Evolutionary conservation across 2,113 vertebrate species (phyloP), one percentile per base, ranked within the genome.

Genomic region (Emydocephalus ijimae): DNA sequence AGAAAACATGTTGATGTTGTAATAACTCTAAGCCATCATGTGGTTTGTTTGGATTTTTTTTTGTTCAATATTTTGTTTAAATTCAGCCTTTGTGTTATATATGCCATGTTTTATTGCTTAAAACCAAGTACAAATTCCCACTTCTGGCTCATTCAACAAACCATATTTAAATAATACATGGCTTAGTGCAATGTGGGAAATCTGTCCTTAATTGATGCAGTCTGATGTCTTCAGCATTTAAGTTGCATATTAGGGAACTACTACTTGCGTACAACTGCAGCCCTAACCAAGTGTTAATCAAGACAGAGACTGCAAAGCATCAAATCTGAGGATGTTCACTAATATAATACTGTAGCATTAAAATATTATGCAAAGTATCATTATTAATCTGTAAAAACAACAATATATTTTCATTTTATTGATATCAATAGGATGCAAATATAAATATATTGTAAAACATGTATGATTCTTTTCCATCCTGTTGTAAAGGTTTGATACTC

Each of bases 351-450:
- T 48, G 39, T 57, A 45, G 34, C 14, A 56, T 91, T 64, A 93
- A 92, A 94, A 61, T 39, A 91, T 10, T 91, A 26, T 48, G 64
- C 39, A 61, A 81, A 90, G 24, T 5, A 14, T 88, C n/a, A 1
- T 34, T 39, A 18, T 74, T 87, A 34, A 50, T 88, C 21, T 34
- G 52, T 0, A 0, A 8, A 4, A 87, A 8, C 61, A 48, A 50
- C 24, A 26, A 85, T 90, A 91, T 0, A 0, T 39, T 43, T 39
- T 64, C 43, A 24, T 50, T 2, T 88, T 3, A 24, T 43, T 10
- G 18, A 2, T 89, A 50, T 1, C 1, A 3, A 56, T 3, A 0
- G 5, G 21, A 43, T 26, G 12, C 24, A 88, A 85, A 57, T 39
- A n/a, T 4, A 90, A 0, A 54, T 34, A 14, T 85, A 12, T 90